A percentile compares a stretch with the other conserved stretches of the same genome.
Conservation (phyloP, 92 coral and sea anemone genomes). For the Bergia sp. region DNA sequence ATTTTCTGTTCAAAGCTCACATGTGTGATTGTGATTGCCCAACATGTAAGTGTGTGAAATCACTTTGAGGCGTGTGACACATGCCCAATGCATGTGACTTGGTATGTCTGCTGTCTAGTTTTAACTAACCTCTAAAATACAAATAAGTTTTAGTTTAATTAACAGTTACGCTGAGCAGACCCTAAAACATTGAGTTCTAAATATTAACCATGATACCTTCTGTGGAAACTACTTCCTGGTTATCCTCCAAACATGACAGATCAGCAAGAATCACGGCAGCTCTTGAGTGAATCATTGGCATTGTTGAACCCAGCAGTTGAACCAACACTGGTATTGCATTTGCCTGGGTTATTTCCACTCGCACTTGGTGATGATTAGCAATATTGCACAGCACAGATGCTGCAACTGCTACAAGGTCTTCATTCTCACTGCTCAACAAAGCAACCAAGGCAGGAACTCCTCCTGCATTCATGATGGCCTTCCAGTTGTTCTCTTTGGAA, state of each 20-base stretch:
- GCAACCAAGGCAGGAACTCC: slow-evolving; percentile 90
- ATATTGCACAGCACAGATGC: slow-evolving; percentile 96
- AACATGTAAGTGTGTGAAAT: too few species aligned
- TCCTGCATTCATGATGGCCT: slow-evolving; percentile 79
- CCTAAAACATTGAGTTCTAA: too few species aligned
- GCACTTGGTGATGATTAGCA: slow-evolving; percentile 76
- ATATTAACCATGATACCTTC: slow-evolving; percentile 62
- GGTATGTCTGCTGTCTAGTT: too few species aligned
- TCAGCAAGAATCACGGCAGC: slow-evolving; percentile 93
- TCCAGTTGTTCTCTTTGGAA: slow-evolving; percentile 91
- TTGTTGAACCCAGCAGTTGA: slow-evolving; percentile 70
- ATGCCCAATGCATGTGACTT: too few species aligned
- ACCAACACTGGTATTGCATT: slow-evolving; percentile 79
- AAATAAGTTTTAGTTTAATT: neutral
- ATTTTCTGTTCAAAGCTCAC: too few species aligned
- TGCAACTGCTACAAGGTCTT: slow-evolving; percentile 80
- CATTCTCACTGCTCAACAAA: slow-evolving; percentile 72
- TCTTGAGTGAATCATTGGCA: slow-evolving; percentile 90
- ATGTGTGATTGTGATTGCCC: too few species aligned
- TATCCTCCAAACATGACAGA: slow-evolving; percentile 78
- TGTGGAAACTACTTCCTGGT: slow-evolving; percentile 74
- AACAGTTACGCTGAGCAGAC: neutral
- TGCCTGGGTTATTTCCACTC: slow-evolving; percentile 82
- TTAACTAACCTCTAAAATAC: too few species aligned
- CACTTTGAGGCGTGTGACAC: too few species aligned